Evolutionary conservation across 2,888 invertebrate species (phyloP), one percentile per base, ranked within the genome.

Genomic region (Tromatobia lineatoria): DNA sequence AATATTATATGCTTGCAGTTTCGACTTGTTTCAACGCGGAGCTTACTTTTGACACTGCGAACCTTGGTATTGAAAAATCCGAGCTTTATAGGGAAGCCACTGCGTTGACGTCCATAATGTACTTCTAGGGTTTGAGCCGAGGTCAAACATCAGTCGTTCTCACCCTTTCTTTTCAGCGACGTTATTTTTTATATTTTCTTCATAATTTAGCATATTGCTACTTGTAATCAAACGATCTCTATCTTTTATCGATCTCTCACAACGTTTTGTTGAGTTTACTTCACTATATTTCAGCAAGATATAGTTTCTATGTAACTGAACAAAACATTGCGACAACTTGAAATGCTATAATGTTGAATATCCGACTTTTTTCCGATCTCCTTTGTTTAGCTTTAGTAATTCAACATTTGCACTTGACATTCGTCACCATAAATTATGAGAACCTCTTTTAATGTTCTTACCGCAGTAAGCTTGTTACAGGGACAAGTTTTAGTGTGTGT

Each of bases 1-100:
- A 23, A 10, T 34, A 20, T 42, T 70, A 25, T 13, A n/a, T 25
- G 42, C n/a, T 61, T 20, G 70, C 29, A 13, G 13, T 67, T 34
- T 42, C 52, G 25, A 45, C 54, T 73, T 74, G 57, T 61, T 73
- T 23, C 34, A 66, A 10, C 47, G 50, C 47, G 25, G 84, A 76
- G 75, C 74, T 78, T 83, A 85, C 85, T 52, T 61, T 73, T 80
- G 70, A 69, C 71, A 91, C 88, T 91, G 88, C 89, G 88, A 87
- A 91, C 90, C 91, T 91, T 92, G 91, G 88, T 92, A 91, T 90
- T 92, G 90, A 91, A 90, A 89, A 89, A 54, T 81, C 54, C 85
- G 76, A 87, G 90, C 90, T 92, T 91, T 92, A 92, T 92, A 92
- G 88, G 89, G 90, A 92, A 91, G 91, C 92, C 90, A 87, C 80